phyloP scores from a whole-genome alignment of 2,888 invertebrate species.

The Lacanobia wlatinum region DNA sequence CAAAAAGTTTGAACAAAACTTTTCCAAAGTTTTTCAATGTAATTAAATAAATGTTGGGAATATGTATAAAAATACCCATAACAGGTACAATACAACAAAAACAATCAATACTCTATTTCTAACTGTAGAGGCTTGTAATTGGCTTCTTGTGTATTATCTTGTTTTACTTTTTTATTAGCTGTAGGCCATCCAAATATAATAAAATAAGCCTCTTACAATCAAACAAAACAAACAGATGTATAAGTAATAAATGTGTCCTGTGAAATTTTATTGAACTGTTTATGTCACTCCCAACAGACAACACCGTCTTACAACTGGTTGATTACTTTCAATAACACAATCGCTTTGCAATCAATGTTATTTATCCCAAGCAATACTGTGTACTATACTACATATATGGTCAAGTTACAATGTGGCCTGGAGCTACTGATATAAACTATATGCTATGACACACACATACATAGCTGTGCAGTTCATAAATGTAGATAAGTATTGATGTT shows the following conservation, averaged over 20 bases:
- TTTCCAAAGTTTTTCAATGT: too few species aligned
- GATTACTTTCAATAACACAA: constrained; percentile 34
- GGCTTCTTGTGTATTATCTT: too few species aligned
- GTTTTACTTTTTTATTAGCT: too few species aligned
- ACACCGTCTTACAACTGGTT: constrained; percentile 5
- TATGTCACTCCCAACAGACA: constrained; percentile 12
- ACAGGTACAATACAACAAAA: not conserved
- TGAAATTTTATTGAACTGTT: constrained; percentile 19
- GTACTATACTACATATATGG: not conserved
- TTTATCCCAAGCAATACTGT: not conserved
- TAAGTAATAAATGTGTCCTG: not conserved
- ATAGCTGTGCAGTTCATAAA: constrained; percentile 18
- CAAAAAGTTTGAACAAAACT: not conserved
- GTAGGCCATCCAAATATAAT: too few species aligned
- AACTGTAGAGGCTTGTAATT: too few species aligned
- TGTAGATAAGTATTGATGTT: constrained; percentile 34
- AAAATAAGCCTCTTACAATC: not conserved
- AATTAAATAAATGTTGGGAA: not conserved
- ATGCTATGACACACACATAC: constrained; percentile 11
- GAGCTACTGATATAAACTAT: constrained; percentile 41
- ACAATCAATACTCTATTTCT: too few species aligned
- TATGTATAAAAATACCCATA: not conserved
- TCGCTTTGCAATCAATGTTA: constrained; percentile 47
- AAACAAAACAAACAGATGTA: not conserved
- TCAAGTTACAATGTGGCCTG: constrained; percentile 28